These are phyloP conservation scores for Paratilapia polleni DNA, from an alignment of 2,113 vertebrate species.

Conservation along the genomic window DNA sequence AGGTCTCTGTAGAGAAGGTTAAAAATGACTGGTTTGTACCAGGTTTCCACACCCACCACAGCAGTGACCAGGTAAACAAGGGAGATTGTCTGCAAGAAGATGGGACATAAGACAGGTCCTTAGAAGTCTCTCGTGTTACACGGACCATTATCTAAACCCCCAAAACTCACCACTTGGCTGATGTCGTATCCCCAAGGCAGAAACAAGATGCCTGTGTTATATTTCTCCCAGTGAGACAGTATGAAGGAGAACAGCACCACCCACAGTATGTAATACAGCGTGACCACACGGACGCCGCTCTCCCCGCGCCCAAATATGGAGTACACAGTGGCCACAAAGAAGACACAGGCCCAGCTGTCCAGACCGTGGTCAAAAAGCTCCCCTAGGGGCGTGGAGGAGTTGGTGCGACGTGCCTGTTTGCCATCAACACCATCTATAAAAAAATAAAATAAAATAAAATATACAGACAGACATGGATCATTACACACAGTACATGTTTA, in stretches of 20 bases:
- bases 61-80: constrained; percentile 96
- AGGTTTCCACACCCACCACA: constrained; percentile 95
- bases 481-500: not conserved
- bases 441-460: not conserved
- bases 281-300: constrained; percentile 89
- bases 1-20: constrained; percentile 95
- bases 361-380: constrained; percentile 98
- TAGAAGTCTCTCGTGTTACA: not conserved
- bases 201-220: constrained; percentile 97
- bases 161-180: constrained; percentile 93
- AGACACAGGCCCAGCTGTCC: constrained; percentile 98
- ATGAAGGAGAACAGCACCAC: constrained; percentile 98
- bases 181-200: constrained; percentile 98
- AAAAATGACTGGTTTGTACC: constrained; percentile 91
- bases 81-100: constrained; percentile 91
- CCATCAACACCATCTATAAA: constrained; percentile 93
- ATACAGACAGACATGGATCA: not conserved
- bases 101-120: not conserved
- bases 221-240: constrained; percentile 99
- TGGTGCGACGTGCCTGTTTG: constrained; percentile 95
- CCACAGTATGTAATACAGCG: constrained; percentile 94
- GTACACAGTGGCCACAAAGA: constrained; percentile 96
- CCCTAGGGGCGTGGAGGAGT: constrained; percentile 94
- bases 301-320: constrained; percentile 94
- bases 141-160: rapidly evolving